Evolutionary conservation across 2,113 vertebrate species (phyloP), one percentile per base, ranked within the genome.

Genomic region (Propithecus coquereli): DNA sequence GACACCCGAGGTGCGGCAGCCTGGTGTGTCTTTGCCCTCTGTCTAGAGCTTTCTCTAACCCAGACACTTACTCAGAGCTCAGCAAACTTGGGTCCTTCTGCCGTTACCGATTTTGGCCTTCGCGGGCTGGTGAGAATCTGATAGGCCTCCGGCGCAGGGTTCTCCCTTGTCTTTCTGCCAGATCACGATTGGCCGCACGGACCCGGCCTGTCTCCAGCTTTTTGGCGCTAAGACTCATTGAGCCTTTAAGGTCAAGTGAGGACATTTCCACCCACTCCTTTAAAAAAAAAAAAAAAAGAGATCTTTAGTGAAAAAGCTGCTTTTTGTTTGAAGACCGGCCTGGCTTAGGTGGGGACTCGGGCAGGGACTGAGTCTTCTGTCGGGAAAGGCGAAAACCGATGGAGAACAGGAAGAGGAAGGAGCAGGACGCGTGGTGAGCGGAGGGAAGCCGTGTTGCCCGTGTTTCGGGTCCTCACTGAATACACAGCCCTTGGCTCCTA

Each of bases 211-310:
- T 65, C 57, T 98, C 98, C 98, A 98, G 71, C 68, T 94, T 88
- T 96, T 95, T 97, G 96, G 98, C 95, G 98, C 83, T 94, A 97
- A 96, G 96, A 92, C 97, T 98, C 97, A 98, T 98, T 98, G 98
- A 98, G 97, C 93, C 94, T 97, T 97, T 89, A 97, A 98, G 98
- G 98, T 98, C 98, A 98, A 91, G 74, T 94, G 90, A 98, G 98
- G 98, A 99, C 98, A 97, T 91, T 76, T 93, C 84, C 97, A 97
- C 74, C 23, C 94, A 77, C 96, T 98, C 97, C 92, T 54, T 14
- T 34, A 6, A 94, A 89, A 45, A 45, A 74, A 74, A 61, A 90
- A 32, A 87, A 32, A 43, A 63, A 5, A 95, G 40, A 86, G 30
- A 76, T 90, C 45, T 61, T 73, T 59, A 71, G 34, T 95, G 89